phyloP scores from a whole-genome alignment of 2,888 invertebrate genomes.

The Amblyjoppa fuscipennis region DNA sequence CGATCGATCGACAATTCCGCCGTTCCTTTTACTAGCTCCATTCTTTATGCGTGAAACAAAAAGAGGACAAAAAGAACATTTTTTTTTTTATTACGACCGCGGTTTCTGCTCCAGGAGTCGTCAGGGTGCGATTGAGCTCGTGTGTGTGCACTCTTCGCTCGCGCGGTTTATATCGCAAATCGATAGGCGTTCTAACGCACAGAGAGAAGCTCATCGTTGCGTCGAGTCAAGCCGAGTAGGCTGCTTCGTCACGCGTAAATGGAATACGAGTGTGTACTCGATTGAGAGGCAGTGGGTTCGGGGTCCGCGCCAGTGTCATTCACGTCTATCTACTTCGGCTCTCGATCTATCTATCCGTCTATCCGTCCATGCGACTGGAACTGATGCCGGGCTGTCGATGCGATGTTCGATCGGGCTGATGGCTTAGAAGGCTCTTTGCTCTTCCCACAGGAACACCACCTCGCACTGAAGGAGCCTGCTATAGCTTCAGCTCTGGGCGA shows the following conservation, averaged over 20 bases:
- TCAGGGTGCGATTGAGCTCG: constrained; percentile 13
- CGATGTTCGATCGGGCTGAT: constrained; percentile 61
- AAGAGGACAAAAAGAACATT: not conserved
- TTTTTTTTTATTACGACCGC: not conserved
- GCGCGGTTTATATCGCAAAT: constrained; percentile 61
- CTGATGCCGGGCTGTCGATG: constrained; percentile 52
- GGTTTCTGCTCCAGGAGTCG: not conserved
- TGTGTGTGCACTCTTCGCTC: constrained; percentile 37
- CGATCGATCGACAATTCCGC: not conserved
- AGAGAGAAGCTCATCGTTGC: constrained; percentile 38
- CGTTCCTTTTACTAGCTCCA: not conserved
- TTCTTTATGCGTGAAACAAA: not conserved
- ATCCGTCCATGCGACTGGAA: constrained; percentile 29
- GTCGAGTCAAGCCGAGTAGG: constrained; percentile 52
- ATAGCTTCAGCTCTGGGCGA: constrained; percentile 17
- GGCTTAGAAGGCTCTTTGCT: constrained; percentile 59
- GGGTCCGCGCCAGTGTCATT: constrained; percentile 65
- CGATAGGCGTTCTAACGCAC: constrained; percentile 59
- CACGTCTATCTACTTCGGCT: constrained; percentile 55
- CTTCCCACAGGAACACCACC: constrained; percentile 47
- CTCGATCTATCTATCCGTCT: constrained; percentile 28
- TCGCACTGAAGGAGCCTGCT: constrained; percentile 25
- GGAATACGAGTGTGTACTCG: constrained; percentile 69
- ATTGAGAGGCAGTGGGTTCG: constrained; percentile 61
- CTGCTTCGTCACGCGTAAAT: constrained; percentile 68